Base-by-base conservation (phyloP, 2,888 invertebrate species). In the Agriopis marginaria region DNA sequence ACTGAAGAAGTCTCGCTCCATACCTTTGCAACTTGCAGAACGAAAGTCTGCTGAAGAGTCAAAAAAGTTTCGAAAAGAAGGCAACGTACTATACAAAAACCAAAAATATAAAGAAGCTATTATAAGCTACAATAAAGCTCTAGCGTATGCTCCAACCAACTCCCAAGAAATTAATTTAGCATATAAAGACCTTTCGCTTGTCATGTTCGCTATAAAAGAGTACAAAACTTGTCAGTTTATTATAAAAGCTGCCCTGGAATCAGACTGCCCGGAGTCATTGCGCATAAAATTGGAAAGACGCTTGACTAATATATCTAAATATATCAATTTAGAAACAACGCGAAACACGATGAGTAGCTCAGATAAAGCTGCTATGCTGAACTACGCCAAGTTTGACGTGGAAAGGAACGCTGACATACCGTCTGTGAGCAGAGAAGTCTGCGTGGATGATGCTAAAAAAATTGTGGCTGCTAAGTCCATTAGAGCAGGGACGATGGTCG, bases 101-200 rank as follows among this genome's bases (percentile, higher is more conserved):
- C 58, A 55, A 0, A 42, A 53, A 0, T n/a, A 40, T 23, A 53
- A 55, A 51, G 1, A n/a, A 7, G 75, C 72, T 4, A 40, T 73
- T 8, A 1, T 50, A 5, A 54, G 0, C 0, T 73, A 65, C 60
- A 73, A 71, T n/a, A 63, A 63, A n/a, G 70, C 75, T 6, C 50
- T 75, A 0, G 66, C 71, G 1, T 60, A 11, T 1, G 73, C 73
- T 3, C 71, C 73, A 0, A 45, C 42, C 0, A 0, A n/a, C 14
- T 70, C 75, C 2, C 10, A 62, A 0, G 73, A 75, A 65, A 40
- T 68, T 11, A 58, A 17, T 9, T 23, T 72, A 5, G 73, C 73
- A 0, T 65, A 66, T 9, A 42, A 63, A 9, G 70, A 73, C 44
- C 60, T 68, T 12, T 68, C 75, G 3, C 71, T 71, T 8, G 71